Evolutionary conservation across 2,797 vertebrate genomes (phyloP).

Genomic region (Acanthis flammea): DNA sequence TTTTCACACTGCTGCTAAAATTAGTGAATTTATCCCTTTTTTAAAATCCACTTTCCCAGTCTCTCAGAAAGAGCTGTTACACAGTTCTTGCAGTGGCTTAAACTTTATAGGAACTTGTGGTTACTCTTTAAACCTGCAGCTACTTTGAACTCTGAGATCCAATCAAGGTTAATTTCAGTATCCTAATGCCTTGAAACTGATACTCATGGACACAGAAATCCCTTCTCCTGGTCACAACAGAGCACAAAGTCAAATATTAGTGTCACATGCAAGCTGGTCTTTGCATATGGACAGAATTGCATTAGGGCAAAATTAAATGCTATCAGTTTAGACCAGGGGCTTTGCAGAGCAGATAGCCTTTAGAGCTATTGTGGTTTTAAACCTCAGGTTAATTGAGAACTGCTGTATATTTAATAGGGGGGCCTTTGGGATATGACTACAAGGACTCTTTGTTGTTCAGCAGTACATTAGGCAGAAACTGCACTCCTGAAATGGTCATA

Average conservation of each 20-base stretch:
- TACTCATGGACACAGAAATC: constrained; percentile 6
- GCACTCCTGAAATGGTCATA: constrained; percentile 67
- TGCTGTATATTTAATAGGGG: constrained; percentile 53
- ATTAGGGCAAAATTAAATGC: constrained; percentile 37
- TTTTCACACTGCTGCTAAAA: neutral
- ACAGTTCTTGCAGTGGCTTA: neutral
- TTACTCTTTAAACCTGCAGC: neutral
- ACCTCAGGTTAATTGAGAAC: constrained; percentile 75
- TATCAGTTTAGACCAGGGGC: constrained; percentile 32
- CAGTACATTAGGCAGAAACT: constrained; percentile 73
- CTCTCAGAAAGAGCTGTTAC: neutral
- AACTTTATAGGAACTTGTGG: neutral
- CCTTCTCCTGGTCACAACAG: constrained; percentile 26
- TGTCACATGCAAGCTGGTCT: constrained; percentile 37
- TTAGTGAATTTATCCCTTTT: neutral
- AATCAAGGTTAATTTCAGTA: constrained; percentile 23
- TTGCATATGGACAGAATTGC: constrained; percentile 57
- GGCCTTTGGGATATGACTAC: constrained; percentile 46
- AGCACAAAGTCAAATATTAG: constrained; percentile 41
- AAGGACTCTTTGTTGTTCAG: constrained; percentile 56
- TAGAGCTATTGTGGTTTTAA: constrained; percentile 43
- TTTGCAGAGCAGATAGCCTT: constrained; percentile 55
- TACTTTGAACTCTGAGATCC: neutral
- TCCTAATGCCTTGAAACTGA: constrained; percentile 16
- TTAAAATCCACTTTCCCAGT: neutral